phyloP scores from a whole-genome alignment of 2,888 invertebrate species.

The Cosmia pyralina region DNA sequence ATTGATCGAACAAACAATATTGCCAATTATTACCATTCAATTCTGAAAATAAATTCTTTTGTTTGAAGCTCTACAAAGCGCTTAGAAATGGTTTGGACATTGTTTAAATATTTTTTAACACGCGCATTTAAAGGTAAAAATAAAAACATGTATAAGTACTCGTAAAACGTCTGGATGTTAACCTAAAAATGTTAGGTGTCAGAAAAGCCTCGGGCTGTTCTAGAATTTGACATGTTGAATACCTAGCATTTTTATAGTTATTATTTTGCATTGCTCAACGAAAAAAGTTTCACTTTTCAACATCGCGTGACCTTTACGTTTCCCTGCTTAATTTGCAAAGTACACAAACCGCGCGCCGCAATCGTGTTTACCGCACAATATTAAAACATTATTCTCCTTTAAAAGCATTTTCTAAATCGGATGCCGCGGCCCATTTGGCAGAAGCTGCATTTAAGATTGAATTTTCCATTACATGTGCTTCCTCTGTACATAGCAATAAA shows the following conservation, averaged over 20 bases:
- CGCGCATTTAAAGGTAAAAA: conserved; percentile 4
- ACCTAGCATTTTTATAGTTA: conserved; percentile 42
- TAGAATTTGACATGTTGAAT: conserved; percentile 29
- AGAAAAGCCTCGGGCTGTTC: conserved; percentile 15
- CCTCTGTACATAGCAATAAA: conserved; percentile 39
- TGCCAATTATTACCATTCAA: conserved; percentile 24
- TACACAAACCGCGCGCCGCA: conserved; percentile 54
- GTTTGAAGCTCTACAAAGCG: conserved; percentile 26
- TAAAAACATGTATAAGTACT: no score
- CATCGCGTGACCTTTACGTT: conserved; percentile 52
- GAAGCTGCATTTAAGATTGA: conserved; percentile 51
- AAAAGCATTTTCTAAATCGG: conserved; percentile 39
- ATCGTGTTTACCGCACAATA: conserved; percentile 52
- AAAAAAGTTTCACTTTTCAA: conserved; percentile 60
- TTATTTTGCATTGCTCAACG: conserved; percentile 36
- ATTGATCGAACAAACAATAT: conserved; percentile 33
- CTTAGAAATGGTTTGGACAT: conserved; percentile 2
- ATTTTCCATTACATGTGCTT: conserved; percentile 53
- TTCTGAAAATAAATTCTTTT: conserved; percentile 33
- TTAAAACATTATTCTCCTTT: conserved; percentile 56
- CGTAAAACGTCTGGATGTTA: conserved; percentile 23
- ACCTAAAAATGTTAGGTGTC: conserved; percentile 22
- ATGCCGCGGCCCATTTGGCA: conserved; percentile 46
- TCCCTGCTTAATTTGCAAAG: conserved; percentile 57
- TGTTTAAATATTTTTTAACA: conserved; percentile 27